Conservation (phyloP, 2,113 vertebrate species). For the Oncorhynchus keta region DNA sequence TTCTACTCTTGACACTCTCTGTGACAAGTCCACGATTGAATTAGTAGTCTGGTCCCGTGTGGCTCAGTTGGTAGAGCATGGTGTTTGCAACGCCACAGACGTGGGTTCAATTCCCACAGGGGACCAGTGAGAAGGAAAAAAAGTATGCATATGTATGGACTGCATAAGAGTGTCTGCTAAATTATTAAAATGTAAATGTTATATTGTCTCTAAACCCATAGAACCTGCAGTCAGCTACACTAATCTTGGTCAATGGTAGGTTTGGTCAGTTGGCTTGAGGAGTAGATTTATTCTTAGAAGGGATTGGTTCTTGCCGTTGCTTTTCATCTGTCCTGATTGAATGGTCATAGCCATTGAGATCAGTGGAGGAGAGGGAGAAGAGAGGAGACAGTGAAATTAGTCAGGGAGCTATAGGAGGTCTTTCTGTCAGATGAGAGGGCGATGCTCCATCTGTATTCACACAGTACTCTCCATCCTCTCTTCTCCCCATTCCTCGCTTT, state of each 20-base stretch:
- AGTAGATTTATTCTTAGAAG: not conserved
- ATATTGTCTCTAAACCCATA: not conserved
- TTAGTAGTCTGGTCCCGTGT: not conserved
- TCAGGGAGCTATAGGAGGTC: conserved; percentile 45
- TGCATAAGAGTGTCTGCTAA: too few relatives aligned
- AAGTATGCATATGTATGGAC: too few relatives aligned
- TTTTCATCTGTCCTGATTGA: conserved; percentile 38
- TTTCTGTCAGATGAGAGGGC: conserved; percentile 32
- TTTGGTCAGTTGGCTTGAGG: not conserved
- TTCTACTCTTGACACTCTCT: not conserved
- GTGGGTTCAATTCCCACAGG: too few relatives aligned
- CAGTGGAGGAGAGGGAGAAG: conserved; percentile 23
- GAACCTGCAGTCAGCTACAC: conserved; percentile 23
- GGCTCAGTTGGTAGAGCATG: too few relatives aligned
- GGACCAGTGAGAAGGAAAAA: too few relatives aligned
- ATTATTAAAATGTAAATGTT: too few relatives aligned
- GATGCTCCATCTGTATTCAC: conserved; percentile 21
- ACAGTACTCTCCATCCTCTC: conserved; percentile 1
- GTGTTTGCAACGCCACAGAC: too few relatives aligned
- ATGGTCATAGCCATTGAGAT: conserved; percentile 44
- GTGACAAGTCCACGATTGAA: not conserved
- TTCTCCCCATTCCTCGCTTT: not conserved
- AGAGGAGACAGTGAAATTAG: conserved; percentile 35
- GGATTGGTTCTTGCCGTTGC: conserved; percentile 10
- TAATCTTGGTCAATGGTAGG: conserved; percentile 1